These are phyloP conservation scores for Vanacampus margaritifer DNA, from an alignment of 2,113 vertebrate genomes.

Conservation along the genomic window DNA sequence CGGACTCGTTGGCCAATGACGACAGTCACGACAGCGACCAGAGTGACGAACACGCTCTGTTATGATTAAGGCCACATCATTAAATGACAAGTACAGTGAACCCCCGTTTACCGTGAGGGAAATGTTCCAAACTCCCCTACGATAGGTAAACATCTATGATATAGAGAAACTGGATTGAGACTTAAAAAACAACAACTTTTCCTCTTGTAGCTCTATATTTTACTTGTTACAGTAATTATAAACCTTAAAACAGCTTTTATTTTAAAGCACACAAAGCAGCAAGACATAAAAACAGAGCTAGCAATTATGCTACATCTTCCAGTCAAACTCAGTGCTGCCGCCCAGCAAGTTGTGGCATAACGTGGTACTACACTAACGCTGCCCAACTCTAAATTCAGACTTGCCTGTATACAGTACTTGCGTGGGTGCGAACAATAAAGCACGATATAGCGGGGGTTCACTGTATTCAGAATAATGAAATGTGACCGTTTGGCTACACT, in stretches of 20 bases:
- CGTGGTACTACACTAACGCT: not conserved
- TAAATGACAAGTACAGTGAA: conserved; percentile 29
- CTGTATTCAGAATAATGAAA: conserved; percentile 5
- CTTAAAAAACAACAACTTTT: too few relatives aligned
- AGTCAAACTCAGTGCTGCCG: not conserved
- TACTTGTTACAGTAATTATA: not conserved
- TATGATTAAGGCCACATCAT: conserved; percentile 77
- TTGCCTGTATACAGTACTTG: too few relatives aligned
- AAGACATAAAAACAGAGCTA: not conserved
- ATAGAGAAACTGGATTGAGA: too few relatives aligned
- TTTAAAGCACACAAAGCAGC: too few relatives aligned
- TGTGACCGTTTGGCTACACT: conserved; percentile 40
- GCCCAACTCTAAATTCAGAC: not conserved
- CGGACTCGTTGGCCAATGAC: conserved; percentile 90
- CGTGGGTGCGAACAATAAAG: not conserved
- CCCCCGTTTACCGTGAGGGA: not conserved
- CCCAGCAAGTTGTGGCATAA: not conserved
- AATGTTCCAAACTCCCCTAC: conserved; percentile 28
- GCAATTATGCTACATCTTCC: not conserved
- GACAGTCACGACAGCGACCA: conserved; percentile 98
- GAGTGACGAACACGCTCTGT: conserved; percentile 94
- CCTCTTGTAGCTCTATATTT: too few relatives aligned
- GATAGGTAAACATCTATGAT: too few relatives aligned
- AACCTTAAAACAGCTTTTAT: too few relatives aligned
- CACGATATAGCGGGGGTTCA: not conserved